Evolutionary conservation across 1,140 invertebrate genomes (phyloP).

Genomic region (Chlorops oryzae): DNA sequence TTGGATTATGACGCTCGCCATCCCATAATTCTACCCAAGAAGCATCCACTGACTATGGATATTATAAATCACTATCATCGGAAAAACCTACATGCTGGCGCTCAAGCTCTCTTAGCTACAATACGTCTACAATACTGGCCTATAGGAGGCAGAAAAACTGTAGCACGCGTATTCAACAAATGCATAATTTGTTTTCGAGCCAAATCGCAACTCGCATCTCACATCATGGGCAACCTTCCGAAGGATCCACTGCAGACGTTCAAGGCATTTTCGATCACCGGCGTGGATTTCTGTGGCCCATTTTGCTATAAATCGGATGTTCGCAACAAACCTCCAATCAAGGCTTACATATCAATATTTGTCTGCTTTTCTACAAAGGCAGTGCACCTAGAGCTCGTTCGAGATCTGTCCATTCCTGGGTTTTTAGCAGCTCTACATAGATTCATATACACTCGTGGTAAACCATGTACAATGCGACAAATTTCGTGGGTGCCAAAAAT

Average conservation of each 20-base stretch:
- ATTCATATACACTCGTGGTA: no score
- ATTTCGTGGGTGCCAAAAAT: no score
- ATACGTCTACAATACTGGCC: slow-evolving; percentile 11
- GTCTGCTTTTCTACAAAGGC: slow-evolving; percentile 13
- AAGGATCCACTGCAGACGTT: neutral
- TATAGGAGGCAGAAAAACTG: slow-evolving; percentile 7
- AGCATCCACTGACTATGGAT: slow-evolving; percentile 2
- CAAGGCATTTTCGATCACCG: slow-evolving; percentile 2
- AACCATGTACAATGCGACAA: no score
- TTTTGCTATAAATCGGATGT: slow-evolving; percentile 14
- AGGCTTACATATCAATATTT: slow-evolving; percentile 13
- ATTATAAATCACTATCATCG: slow-evolving; percentile 9
- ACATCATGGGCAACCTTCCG: slow-evolving; percentile 8
- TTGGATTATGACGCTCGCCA: slow-evolving; percentile 13
- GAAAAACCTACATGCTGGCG: slow-evolving; percentile 11
- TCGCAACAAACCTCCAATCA: slow-evolving; percentile 4
- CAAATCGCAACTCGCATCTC: slow-evolving; percentile 1
- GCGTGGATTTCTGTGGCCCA: slow-evolving; percentile 12
- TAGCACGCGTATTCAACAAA: slow-evolving; percentile 7
- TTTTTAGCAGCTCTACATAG: no score
- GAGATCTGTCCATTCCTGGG: neutral
- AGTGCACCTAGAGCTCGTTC: slow-evolving; percentile 4
- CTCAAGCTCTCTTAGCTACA: neutral
- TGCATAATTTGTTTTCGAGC: slow-evolving; percentile 7
- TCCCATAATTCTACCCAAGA: slow-evolving; percentile 13